Conservation (phyloP, 2,888 invertebrate genomes). For the Calliphora vomitoria region DNA sequence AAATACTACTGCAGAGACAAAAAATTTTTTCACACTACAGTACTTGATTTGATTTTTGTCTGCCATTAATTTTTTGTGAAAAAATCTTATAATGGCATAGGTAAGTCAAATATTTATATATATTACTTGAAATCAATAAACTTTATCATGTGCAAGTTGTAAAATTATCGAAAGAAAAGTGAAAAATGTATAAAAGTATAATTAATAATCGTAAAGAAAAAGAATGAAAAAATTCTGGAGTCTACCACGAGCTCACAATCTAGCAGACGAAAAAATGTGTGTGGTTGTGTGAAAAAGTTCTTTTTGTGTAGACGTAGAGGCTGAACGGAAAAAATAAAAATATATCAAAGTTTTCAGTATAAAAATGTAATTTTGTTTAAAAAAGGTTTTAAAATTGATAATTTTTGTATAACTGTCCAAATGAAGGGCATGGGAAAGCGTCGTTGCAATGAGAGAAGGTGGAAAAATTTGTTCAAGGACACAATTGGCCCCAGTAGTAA, state of each 20-base stretch:
- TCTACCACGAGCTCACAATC: slow-evolving; percentile 68
- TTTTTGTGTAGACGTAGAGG: slow-evolving; percentile 43
- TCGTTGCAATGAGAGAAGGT: slow-evolving; percentile 77
- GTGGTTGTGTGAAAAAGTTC: slow-evolving; percentile 61
- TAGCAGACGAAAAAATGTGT: slow-evolving; percentile 59
- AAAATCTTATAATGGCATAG: slow-evolving; percentile 82
- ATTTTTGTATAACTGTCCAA: slow-evolving; percentile 32
- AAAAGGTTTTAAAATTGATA: slow-evolving; percentile 19
- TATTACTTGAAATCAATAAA: slow-evolving; percentile 21
- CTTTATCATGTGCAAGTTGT: not conserved
- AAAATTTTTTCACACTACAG: slow-evolving; percentile 77
- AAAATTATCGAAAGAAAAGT: slow-evolving; percentile 8
- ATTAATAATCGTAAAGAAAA: slow-evolving; percentile 20
- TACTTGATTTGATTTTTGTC: slow-evolving; percentile 80
- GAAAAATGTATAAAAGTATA: slow-evolving; percentile 20
- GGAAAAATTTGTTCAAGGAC: slow-evolving; percentile 82
- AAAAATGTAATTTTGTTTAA: not conserved
- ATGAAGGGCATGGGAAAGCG: slow-evolving; percentile 72
- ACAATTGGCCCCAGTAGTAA: slow-evolving; percentile 69
- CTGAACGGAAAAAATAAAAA: not conserved
- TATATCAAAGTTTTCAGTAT: not conserved
- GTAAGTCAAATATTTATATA: slow-evolving; percentile 76
- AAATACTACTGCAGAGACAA: slow-evolving; percentile 72
- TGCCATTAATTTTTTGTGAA: slow-evolving; percentile 81
- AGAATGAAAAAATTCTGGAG: slow-evolving; percentile 56